These are phyloP conservation scores for Micrastur ruficollis DNA, from an alignment of 2,797 vertebrate genomes.

Conservation along the genomic window DNA sequence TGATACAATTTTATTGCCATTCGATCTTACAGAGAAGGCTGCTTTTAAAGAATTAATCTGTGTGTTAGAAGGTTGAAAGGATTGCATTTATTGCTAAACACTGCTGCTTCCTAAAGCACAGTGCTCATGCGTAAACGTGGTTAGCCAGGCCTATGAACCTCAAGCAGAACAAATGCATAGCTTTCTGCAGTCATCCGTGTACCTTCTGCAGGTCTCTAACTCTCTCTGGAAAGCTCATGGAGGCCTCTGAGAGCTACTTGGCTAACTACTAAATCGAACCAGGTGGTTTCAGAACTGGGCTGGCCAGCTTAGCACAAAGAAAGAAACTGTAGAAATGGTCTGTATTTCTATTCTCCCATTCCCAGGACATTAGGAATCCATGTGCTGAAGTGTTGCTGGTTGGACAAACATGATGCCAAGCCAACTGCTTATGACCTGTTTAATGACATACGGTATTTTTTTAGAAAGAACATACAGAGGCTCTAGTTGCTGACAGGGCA, in stretches of 20 bases:
- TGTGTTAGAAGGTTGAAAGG: neutral
- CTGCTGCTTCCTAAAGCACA: neutral
- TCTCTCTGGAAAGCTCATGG: neutral
- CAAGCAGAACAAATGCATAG: neutral
- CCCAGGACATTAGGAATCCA: neutral
- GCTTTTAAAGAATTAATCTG: slow-evolving; percentile 11
- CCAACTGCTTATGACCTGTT: neutral
- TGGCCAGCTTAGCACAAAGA: neutral
- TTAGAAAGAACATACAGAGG: neutral
- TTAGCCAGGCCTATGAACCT: neutral
- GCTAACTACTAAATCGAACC: neutral
- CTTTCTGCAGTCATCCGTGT: neutral
- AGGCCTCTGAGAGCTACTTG: neutral
- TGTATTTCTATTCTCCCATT: neutral
- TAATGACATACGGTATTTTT: fast-evolving
- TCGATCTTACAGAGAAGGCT: neutral
- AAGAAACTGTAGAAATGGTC: neutral
- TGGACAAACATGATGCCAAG: neutral
- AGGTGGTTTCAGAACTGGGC: neutral
- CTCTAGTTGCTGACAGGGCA: neutral
- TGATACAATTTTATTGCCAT: neutral
- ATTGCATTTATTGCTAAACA: neutral
- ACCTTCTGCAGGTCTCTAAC: neutral
- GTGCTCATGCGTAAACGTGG: neutral
- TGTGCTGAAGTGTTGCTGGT: neutral